Evolutionary conservation across 2,797 vertebrate species (phyloP), one percentile per base, ranked within the genome.

Genomic region (Onychomys leucogaster): DNA sequence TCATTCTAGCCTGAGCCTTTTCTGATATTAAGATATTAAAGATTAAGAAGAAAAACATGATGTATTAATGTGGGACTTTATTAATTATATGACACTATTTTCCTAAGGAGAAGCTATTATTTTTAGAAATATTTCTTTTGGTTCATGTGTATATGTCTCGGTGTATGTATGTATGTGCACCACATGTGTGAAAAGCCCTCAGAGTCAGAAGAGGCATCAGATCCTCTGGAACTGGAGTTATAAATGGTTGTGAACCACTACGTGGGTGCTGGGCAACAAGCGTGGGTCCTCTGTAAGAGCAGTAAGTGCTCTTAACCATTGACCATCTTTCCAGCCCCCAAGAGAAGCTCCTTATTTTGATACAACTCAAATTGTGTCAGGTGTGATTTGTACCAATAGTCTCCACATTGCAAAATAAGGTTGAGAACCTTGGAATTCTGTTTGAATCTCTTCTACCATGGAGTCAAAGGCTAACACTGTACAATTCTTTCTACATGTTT

Each of bases 31-130:
- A 85, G 19, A 83, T n/a, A 43, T 21, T 61, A 32, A 76, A 61
- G 19, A 49, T 89, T 63, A 77, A 77, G 52, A 75, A 46, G 71
- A 71, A 71, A 94, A 83, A 6, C 75, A 32, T 76, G 43, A 86
- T 86, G 80, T 67, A 61, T 61, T 95, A 90, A 88, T 81, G 57
- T 87, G 46, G 37, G 19, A 89, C 41, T 97, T 96, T 57, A 91
- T 89, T 82, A 92, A 67, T n/a, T 78, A 92, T 25, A 19, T 86
- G 73, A 87, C 46, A 73, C 83, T 81, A 59, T 91, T 88, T n/a
- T 94, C 69, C 41, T 86, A 91, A 78, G 2, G 27, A 46, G 41
- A 49, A 85, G 59, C 80, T 65, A 67, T 67, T 34, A 34, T 23
- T 65, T 61, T 46, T 37, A 34, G 29, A 67, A 85, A 49, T 85